phyloP scores from a whole-genome alignment of 1,140 invertebrate species.

The Trichonephila inaurata region DNA sequence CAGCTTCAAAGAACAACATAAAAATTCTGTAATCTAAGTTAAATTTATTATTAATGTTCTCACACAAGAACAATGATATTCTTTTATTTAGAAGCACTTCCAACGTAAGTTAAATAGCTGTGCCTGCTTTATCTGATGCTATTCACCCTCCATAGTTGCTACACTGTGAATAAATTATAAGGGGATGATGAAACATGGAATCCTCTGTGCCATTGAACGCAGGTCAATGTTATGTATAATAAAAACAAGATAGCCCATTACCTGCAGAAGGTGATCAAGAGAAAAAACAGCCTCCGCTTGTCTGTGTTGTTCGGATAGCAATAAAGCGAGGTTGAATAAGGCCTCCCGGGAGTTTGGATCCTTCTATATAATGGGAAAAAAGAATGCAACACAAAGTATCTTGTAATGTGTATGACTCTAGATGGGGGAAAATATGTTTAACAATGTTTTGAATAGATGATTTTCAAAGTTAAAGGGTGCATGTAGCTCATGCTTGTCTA shows the following conservation, averaged over 20 bases:
- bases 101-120: no score
- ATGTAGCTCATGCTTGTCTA: not conserved
- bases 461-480: not conserved
- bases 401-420: not conserved
- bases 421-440: not conserved
- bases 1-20: no score
- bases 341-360: conserved; percentile 88
- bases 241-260: conserved; percentile 20
- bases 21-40: no score
- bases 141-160: not conserved
- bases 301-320: conserved; percentile 88
- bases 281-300: conserved; percentile 59
- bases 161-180: not conserved
- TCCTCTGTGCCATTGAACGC: not conserved
- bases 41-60: no score
- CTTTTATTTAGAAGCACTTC: no score
- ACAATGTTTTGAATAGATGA: not conserved
- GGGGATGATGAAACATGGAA: not conserved
- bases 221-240: conserved; percentile 8
- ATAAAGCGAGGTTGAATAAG: conserved; percentile 95
- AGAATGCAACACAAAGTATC: not conserved
- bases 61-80: no score
- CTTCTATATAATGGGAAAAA: conserved; percentile 48
- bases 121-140: not conserved
- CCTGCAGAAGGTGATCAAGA: conserved; percentile 65